Percentiles rank a stretch among this genome's conserved stretches.
Conservation (phyloP, 2,113 vertebrate species). For the Cebus imitator region DNA sequence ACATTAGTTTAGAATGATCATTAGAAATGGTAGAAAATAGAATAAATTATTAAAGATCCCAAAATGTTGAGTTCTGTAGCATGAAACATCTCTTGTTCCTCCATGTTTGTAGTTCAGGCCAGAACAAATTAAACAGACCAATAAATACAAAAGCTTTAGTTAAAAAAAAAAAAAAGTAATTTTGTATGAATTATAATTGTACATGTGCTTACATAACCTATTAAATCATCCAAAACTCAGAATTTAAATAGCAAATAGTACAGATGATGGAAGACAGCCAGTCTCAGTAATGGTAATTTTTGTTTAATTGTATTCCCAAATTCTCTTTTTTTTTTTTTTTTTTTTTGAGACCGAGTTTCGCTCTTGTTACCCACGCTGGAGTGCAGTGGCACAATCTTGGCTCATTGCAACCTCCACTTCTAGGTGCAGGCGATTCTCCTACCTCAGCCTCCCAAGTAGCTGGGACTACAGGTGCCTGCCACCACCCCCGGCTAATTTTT, state of each 20-base stretch:
- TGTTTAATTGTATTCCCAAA: conserved; percentile 44
- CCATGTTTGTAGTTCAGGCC: conserved; percentile 10
- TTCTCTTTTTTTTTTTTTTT: conserved; percentile 11
- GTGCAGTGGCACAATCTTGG: too few relatives aligned
- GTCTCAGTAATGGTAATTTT: conserved; percentile 5
- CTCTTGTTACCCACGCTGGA: too few relatives aligned
- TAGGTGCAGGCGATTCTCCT: too few relatives aligned
- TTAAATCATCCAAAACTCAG: conserved; percentile 11
- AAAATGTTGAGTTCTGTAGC: background rate
- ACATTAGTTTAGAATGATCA: background rate
- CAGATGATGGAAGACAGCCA: conserved; percentile 29
- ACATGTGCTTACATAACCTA: background rate
- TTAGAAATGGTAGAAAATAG: background rate
- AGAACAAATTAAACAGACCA: background rate
- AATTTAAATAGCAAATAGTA: conserved; percentile 32
- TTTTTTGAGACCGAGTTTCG: background rate
- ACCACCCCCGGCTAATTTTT: too few relatives aligned
- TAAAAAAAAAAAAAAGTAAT: background rate
- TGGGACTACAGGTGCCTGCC: too few relatives aligned
- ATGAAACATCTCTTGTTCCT: background rate
- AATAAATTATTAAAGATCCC: background rate
- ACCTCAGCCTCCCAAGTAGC: too few relatives aligned
- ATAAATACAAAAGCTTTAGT: background rate
- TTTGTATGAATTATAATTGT: conserved; percentile 15
- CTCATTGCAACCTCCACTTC: too few relatives aligned